Conservation (phyloP, 2,113 vertebrate species). For the Calyptommatus sinebrachiatus region DNA sequence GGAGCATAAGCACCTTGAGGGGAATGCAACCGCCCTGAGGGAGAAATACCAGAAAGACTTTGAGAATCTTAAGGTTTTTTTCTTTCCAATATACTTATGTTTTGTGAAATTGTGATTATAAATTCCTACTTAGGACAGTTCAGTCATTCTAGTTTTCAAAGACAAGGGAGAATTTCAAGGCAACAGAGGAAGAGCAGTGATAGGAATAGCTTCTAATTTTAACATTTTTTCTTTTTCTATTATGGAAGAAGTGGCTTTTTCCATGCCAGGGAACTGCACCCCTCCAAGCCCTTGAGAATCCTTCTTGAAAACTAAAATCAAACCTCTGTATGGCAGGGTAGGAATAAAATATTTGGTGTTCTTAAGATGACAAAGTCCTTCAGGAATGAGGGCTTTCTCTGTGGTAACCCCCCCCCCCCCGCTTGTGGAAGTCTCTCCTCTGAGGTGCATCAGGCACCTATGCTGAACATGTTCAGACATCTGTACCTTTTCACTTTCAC, state of each 20-base stretch:
- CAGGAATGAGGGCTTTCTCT: fast-evolving
- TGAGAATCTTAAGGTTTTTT: conserved; percentile 93
- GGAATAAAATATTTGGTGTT: not conserved
- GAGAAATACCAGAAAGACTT: conserved; percentile 97
- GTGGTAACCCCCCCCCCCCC: too few species aligned
- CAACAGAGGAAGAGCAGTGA: not conserved
- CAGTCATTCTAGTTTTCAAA: conserved; percentile 9
- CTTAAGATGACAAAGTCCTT: not conserved
- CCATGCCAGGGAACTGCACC: conserved; percentile 7
- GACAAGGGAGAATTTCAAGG: not conserved
- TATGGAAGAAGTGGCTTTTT: not conserved
- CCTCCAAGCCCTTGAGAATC: not conserved
- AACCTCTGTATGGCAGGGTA: not conserved
- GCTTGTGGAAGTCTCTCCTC: too few species aligned
- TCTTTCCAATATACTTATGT: conserved; percentile 35
- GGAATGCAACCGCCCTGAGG: conserved; percentile 78
- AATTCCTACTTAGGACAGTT: conserved; percentile 31
- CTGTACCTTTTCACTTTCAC: too few species aligned
- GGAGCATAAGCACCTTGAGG: conserved; percentile 86
- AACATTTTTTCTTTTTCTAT: not conserved
- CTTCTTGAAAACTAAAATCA: not conserved
- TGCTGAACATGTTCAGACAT: too few species aligned
- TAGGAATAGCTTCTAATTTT: not conserved
- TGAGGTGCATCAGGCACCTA: too few species aligned
- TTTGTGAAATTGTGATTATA: conserved; percentile 1